Percentiles rank a stretch among this genome's conserved stretches.
These are phyloP conservation scores for Corythornis cristatus DNA, from an alignment of 2,113 vertebrate genomes.

Conservation along the genomic window DNA sequence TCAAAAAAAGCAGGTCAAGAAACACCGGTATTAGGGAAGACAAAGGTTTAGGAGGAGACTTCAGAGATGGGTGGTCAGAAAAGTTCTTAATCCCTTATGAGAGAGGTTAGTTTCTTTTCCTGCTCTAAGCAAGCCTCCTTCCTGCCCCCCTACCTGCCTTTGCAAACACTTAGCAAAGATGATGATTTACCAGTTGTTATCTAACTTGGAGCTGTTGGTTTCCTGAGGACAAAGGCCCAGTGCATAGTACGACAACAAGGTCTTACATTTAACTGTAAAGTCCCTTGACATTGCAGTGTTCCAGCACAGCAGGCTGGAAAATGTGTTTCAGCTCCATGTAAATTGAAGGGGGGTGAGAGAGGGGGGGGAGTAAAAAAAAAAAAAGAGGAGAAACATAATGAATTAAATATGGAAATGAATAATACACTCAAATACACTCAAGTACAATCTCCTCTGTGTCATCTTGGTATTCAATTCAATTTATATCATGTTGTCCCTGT, in stretches of 20 bases:
- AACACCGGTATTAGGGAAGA: background rate
- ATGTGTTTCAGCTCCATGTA: constrained; percentile 47
- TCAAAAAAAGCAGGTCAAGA: background rate
- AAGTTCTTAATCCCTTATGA: constrained; percentile 9
- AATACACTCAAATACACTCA: constrained; percentile 1
- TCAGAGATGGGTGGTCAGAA: background rate
- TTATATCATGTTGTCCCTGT: constrained; percentile 11
- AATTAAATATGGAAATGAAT: constrained; percentile 70
- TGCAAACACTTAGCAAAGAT: constrained; percentile 21
- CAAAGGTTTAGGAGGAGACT: background rate
- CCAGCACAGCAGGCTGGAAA: constrained; percentile 65
- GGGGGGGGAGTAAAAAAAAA: background rate
- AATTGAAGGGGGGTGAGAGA: background rate
- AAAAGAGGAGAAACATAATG: background rate
- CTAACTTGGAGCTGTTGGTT: constrained; percentile 55
- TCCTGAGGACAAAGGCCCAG: constrained; percentile 60
- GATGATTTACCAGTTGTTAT: constrained; percentile 60
- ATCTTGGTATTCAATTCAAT: constrained; percentile 25
- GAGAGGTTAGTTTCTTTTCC: background rate
- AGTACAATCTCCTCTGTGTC: constrained; percentile 30
- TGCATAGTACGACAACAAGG: constrained; percentile 52
- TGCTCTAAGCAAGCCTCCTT: background rate
- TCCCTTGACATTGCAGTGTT: constrained; percentile 56
- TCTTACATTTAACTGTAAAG: constrained; percentile 47
- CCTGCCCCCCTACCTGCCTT: constrained; percentile 16